Base-by-base conservation (phyloP, 1,140 invertebrate genomes). In the Homarus americanus region DNA sequence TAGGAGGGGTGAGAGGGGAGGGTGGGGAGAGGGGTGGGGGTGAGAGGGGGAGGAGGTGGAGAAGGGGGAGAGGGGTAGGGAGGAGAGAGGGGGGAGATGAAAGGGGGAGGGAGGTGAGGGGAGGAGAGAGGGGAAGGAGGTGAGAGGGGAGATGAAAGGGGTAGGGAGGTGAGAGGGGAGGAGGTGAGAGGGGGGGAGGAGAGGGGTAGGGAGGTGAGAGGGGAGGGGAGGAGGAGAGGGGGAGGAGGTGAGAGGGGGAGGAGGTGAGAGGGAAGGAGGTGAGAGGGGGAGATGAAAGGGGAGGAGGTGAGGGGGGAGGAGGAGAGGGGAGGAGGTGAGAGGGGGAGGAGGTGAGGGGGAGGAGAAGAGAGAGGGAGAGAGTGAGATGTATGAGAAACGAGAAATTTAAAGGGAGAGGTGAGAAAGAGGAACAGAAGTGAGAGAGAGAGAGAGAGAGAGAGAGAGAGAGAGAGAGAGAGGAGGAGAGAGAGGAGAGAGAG, bases 381-480 rank as follows among this genome's bases (percentile, higher is more conserved):
- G 24, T 2, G 15, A 32, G 28, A 20, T 7, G 17, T 20, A 20
- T 24, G 53, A n/a, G 12, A 0, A 58, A 4, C 24, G 53, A 20
- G 53, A 20, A 58, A 24, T n/a, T n/a, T n/a, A n/a, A 4, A n/a
- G n/a, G n/a, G n/a, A n/a, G n/a, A n/a, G n/a, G n/a, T n/a, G n/a
- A n/a, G n/a, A n/a, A n/a, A 49, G 44, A 80, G 17, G 20, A 7
- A 80, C 24, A 80, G 78, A 49, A 53, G 78, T 44, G n/a, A 80
- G 17, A 7, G 40, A 53, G 41, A 28, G 78, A 38, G 3, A 44
- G 32, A 38, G 0, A 28, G 66, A 10, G 32, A 9, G 32, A 24
- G 66, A 28, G n/a, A 15, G 2, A 73, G 69, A 49, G 2, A 24
- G 10, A 17, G n/a, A 28, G 78, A 53, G 0, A 32, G 1, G 24